Evolutionary conservation across 1,140 invertebrate species (phyloP).

Genomic region (Luehdorfia chinensis): DNA sequence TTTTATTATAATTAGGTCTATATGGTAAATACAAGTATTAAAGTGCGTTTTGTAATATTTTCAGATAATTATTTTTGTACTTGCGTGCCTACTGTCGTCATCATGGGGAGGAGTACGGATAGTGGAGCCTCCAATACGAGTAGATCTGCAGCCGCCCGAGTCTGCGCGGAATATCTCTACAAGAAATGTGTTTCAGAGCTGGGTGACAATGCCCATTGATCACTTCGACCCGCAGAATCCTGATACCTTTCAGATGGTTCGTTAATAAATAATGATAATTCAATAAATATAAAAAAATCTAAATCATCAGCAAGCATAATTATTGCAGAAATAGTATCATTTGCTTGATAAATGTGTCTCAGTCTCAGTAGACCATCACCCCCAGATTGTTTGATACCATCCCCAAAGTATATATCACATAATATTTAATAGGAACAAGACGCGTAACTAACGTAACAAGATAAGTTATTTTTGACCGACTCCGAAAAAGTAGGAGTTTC

Average conservation of each 20-base stretch:
- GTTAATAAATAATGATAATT: constrained; percentile 9
- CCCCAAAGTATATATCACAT: too few species aligned
- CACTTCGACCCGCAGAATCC: constrained; percentile 84
- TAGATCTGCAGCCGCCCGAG: constrained; percentile 46
- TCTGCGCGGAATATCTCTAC: constrained; percentile 12
- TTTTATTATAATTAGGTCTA: too few species aligned
- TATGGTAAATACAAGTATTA: too few species aligned
- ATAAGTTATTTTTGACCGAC: too few species aligned
- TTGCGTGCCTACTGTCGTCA: constrained; percentile 21
- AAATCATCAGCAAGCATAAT: background rate
- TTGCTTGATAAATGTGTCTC: too few species aligned
- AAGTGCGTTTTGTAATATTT: too few species aligned
- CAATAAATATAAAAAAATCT: background rate
- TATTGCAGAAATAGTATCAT: background rate
- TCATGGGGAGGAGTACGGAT: constrained; percentile 27
- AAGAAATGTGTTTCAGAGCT: constrained; percentile 42
- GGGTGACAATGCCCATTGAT: constrained; percentile 81
- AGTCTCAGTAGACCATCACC: too few species aligned
- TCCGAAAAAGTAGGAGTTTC: too few species aligned
- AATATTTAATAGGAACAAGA: too few species aligned
- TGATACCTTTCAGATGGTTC: constrained; percentile 83
- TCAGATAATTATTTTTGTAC: constrained; percentile 33
- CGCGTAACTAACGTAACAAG: too few species aligned
- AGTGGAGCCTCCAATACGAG: constrained; percentile 39
- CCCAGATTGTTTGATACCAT: too few species aligned